These are phyloP conservation scores for Gila orcuttii DNA, from an alignment of 2,113 vertebrate genomes.

Conservation along the genomic window DNA sequence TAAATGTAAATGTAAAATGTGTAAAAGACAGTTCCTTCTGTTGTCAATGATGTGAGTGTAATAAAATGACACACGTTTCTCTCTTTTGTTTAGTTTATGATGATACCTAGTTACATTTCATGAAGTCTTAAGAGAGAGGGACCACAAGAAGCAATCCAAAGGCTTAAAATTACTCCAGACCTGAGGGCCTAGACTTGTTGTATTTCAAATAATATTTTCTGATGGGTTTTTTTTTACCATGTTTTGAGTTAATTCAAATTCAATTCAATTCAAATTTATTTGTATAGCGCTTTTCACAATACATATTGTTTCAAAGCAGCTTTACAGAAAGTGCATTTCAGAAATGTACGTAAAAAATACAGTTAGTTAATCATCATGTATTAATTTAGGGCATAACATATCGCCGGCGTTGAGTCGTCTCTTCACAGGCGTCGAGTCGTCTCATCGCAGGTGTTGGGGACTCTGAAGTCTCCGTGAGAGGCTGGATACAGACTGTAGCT, in stretches of 20 bases:
- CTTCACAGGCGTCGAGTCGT: too few species aligned
- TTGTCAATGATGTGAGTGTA: not conserved
- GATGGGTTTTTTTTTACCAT: not conserved
- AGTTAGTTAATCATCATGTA: too few species aligned
- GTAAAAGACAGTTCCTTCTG: not conserved
- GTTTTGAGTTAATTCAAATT: constrained; percentile 1
- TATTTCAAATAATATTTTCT: not conserved
- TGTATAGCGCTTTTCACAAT: too few species aligned
- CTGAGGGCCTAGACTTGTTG: not conserved
- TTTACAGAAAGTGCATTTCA: too few species aligned
- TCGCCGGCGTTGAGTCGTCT: too few species aligned
- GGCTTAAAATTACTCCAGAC: not conserved
- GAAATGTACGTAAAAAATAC: too few species aligned
- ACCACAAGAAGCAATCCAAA: not conserved
- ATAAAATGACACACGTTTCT: not conserved
- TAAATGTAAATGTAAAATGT: not conserved
- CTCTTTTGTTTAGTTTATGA: not conserved
- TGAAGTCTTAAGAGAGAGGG: not conserved
- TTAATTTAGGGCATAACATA: too few species aligned
- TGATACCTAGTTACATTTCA: not conserved
- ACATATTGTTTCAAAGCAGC: too few species aligned
- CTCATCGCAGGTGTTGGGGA: too few species aligned
- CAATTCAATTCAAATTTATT: too few species aligned
- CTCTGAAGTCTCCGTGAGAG: too few species aligned
- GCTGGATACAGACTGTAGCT: too few species aligned